Conservation (phyloP, 2,113 vertebrate species). For the Haliaeetus leucogaster region DNA sequence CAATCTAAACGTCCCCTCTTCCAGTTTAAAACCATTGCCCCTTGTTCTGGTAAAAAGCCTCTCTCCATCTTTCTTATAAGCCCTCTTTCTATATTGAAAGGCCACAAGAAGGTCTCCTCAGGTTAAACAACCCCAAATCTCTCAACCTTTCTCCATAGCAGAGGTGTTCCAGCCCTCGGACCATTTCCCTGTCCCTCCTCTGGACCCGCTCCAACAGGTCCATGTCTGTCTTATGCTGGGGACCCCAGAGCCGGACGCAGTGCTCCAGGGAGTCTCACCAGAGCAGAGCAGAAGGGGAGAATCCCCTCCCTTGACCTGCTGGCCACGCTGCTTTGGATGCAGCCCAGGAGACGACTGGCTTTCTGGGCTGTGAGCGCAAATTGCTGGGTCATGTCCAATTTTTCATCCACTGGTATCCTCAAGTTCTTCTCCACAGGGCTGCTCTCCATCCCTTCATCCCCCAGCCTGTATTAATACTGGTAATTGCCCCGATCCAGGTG, state of each 20-base stretch:
- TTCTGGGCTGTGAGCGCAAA: background rate
- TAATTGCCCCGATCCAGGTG: too few species aligned
- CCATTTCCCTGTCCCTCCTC: background rate
- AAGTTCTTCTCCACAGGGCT: background rate
- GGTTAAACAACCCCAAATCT: background rate
- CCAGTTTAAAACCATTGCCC: background rate
- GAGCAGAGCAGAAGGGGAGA: background rate
- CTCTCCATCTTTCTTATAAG: background rate
- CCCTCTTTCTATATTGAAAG: background rate
- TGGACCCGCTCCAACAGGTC: background rate
- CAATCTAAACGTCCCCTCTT: background rate
- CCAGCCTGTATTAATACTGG: background rate
- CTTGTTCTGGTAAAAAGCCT: background rate
- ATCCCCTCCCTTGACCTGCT: background rate
- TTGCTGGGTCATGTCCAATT: fast-evolving
- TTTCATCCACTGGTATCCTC: background rate
- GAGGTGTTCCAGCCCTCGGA: background rate
- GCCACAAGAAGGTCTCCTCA: background rate
- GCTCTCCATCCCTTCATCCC: too few species aligned
- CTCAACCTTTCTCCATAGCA: fast-evolving
- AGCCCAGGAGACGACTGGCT: fast-evolving
- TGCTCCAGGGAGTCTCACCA: background rate
- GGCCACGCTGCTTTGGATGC: background rate
- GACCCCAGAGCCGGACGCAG: background rate
- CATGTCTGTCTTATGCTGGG: background rate